Base-by-base conservation (phyloP, 2,888 invertebrate species). In the Mystacides longicornis region DNA sequence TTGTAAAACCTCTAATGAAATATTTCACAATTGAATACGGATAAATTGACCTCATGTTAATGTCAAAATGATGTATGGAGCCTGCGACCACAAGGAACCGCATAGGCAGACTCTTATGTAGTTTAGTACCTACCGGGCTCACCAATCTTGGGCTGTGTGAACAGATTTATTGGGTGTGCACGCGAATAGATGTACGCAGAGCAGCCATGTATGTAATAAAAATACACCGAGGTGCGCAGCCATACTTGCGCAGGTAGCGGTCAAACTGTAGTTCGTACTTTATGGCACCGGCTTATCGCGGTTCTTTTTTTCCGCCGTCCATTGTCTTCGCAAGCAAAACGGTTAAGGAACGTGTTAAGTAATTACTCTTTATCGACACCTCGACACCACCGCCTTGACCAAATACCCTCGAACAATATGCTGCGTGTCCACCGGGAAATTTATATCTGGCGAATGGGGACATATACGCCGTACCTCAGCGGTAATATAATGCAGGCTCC, bases 241-340 rank as follows among this genome's bases (percentile, higher is more conserved):
- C n/a, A n/a, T n/a, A n/a, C n/a, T n/a, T n/a, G n/a, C n/a, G 3
- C 37, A 37, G 37, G 37, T 37, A 37, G 37, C 52, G 46, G 46
- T 52, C 22, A n/a, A 46, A 52, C 52, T 5, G 46, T 52, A n/a
- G 45, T 31, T 20, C 46, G 46, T 46, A 16, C 52, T 46, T 51
- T 51, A 51, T 51, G 43, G 37, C 23, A 20, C 42, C 33, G 46
- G 16, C 14, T n/a, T 51, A 37, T 46, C 52, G 46, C 46, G 9
- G 49, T 49, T 49, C 54, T 49, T 47, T 42, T 23, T n/a, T n/a
- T n/a, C n/a, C n/a, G 19, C 49, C 49, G 49, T 22, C 53, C 54
- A 54, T 54, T 54, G 54, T 54, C 27, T 54, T 33, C 14, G 37
- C 37, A 33, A 22, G 48, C 53, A 18, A 49, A 49, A 43, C 54